These are phyloP conservation scores for Fregetta grallaria DNA, from an alignment of 2,113 vertebrate species.

Conservation along the genomic window DNA sequence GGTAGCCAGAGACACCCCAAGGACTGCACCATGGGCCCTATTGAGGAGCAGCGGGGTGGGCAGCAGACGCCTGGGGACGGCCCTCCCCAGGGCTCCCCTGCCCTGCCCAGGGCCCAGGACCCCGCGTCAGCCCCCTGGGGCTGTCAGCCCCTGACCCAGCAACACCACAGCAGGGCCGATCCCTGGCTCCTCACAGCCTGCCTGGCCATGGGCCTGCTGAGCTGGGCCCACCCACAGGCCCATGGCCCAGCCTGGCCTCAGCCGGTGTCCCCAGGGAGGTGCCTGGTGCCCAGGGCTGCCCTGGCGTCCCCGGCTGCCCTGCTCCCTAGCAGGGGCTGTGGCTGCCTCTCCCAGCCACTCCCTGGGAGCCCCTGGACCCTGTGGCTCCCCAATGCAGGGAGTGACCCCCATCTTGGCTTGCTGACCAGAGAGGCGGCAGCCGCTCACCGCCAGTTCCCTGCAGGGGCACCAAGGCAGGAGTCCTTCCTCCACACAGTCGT, in stretches of 20 bases:
- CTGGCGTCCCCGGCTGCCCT: accelerated
- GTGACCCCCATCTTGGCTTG: not conserved
- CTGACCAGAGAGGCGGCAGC: not conserved
- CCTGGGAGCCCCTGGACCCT: not conserved
- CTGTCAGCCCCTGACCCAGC: not conserved
- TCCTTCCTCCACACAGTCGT: accelerated
- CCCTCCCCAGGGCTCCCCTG: not conserved
- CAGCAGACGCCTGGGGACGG: accelerated
- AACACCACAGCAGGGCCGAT: accelerated
- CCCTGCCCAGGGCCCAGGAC: too few relatives aligned
- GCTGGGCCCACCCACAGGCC: accelerated
- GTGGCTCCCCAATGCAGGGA: not conserved
- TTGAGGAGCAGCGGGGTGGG: not conserved
- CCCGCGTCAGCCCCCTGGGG: accelerated
- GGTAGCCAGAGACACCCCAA: not conserved
- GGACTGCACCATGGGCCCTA: accelerated
- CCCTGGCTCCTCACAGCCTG: too few relatives aligned
- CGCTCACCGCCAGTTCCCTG: accelerated
- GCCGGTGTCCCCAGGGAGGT: too few relatives aligned
- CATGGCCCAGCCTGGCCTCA: accelerated
- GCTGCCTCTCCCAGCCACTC: not conserved
- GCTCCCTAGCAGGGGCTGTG: too few relatives aligned
- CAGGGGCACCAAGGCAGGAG: accelerated
- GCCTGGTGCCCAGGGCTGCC: accelerated
- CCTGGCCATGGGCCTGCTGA: accelerated